Percentiles rank a stretch among this genome's conserved stretches.
Evolutionary conservation across 2,113 vertebrate genomes (phyloP).

Genomic region (Megalops atlanticus): DNA sequence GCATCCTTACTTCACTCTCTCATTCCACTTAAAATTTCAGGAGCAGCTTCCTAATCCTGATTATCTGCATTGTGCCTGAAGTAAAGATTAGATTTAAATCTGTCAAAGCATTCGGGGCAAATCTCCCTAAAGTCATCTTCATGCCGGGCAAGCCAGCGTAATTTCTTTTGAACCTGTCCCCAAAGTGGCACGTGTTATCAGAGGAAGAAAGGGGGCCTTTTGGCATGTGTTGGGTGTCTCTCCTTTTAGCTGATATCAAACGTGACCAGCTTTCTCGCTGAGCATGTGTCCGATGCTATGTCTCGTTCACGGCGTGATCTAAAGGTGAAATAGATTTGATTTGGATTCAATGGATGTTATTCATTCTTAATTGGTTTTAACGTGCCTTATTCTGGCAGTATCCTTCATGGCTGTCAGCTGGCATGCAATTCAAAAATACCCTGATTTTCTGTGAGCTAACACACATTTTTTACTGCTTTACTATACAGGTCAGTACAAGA

Average conservation of each 20-base stretch:
- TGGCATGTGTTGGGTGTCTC: not conserved
- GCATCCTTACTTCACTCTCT: not conserved
- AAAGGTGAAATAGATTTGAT: not conserved
- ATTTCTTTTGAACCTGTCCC: not conserved
- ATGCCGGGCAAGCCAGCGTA: not conserved
- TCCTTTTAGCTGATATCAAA: not conserved
- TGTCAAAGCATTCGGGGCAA: constrained; percentile 2
- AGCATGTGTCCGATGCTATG: not conserved
- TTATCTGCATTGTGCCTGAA: constrained; percentile 10
- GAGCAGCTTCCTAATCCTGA: not conserved
- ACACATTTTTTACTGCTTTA: constrained; percentile 33
- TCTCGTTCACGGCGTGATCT: not conserved
- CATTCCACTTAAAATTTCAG: not conserved
- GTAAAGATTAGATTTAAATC: constrained; percentile 24
- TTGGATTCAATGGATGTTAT: not conserved
- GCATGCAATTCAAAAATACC: constrained; percentile 44
- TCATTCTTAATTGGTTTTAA: constrained; percentile 1
- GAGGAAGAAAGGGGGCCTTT: not conserved
- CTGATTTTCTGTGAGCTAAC: constrained; percentile 57
- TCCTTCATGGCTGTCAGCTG: not conserved
- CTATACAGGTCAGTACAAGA: constrained; percentile 58
- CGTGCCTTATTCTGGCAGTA: constrained; percentile 12
- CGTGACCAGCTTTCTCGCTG: not conserved
- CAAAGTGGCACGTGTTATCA: not conserved
- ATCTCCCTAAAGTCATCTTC: constrained; percentile 6